Evolutionary conservation across 2,797 vertebrate genomes (phyloP).

Genomic region (Sebastes trivittatus): DNA sequence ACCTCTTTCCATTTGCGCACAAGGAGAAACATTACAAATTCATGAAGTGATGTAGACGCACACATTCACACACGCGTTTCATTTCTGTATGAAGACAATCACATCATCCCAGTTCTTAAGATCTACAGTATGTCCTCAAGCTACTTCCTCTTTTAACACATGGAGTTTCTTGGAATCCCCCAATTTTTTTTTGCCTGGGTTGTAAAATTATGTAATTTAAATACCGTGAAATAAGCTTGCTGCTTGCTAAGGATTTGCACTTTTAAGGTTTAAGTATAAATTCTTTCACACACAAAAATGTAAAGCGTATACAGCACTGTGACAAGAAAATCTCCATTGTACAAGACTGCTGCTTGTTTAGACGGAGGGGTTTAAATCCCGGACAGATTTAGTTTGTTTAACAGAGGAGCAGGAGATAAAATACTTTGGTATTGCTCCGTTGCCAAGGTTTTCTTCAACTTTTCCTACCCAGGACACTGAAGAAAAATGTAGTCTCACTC

Average conservation of each 20-base stretch:
- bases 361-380: constrained; percentile 16
- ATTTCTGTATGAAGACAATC: constrained; percentile 18
- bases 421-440: constrained; percentile 10
- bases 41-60: neutral
- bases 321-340: neutral
- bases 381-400: constrained; percentile 4
- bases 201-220: neutral
- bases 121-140: constrained; percentile 8
- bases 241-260: neutral
- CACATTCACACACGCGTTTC: neutral
- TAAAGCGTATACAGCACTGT: neutral
- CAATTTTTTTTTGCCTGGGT: neutral
- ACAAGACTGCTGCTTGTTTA: neutral
- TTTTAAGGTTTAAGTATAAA: neutral
- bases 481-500: constrained; percentile 47
- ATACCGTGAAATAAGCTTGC: neutral
- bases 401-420: constrained; percentile 36
- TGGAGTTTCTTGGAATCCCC: constrained; percentile 9
- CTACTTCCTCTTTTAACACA: neutral
- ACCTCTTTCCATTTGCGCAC: neutral
- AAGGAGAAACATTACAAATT: constrained; percentile 7
- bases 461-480: constrained; percentile 20
- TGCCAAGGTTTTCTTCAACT: constrained; percentile 49
- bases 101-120: neutral
- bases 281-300: neutral